These are phyloP conservation scores for Xestia c-nigrum DNA, from an alignment of 2,888 invertebrate genomes.

Conservation along the genomic window DNA sequence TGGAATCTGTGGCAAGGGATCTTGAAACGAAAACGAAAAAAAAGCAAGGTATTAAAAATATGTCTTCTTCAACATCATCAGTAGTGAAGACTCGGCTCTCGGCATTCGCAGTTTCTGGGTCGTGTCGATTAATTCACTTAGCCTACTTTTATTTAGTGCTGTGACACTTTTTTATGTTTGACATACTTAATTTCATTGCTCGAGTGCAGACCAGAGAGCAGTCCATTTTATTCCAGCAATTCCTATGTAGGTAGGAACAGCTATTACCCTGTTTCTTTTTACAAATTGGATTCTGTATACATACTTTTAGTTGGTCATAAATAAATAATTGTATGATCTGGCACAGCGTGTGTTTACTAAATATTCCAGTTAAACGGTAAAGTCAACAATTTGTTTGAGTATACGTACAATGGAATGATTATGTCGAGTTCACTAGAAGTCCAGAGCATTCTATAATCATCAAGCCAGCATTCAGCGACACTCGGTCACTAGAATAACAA, in stretches of 20 bases:
- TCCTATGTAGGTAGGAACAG: constrained; percentile 42
- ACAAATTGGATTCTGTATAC: constrained; percentile 29
- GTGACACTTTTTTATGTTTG: constrained; percentile 87
- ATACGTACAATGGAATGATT: constrained; percentile 56
- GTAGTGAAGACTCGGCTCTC: constrained; percentile 69
- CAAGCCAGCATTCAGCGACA: constrained; percentile 46
- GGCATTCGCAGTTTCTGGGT: constrained; percentile 84
- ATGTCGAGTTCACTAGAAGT: constrained; percentile 57
- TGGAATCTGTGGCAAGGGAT: constrained; percentile 9
- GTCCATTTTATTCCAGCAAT: constrained; percentile 70
- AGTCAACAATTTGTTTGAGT: constrained; percentile 51
- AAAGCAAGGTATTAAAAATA: constrained; percentile 56
- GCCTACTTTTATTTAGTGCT: constrained; percentile 87
- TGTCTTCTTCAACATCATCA: constrained; percentile 64
- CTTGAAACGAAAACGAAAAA: constrained; percentile 16
- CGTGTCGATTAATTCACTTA: constrained; percentile 88
- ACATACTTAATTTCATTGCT: constrained; percentile 84
- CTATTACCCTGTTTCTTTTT: constrained; percentile 36
- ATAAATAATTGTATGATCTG: constrained; percentile 41
- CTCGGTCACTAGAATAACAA: constrained; percentile 34
- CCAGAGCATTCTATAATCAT: constrained; percentile 43
- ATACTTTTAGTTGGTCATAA: constrained; percentile 21
- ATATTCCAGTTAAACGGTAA: constrained; percentile 52
- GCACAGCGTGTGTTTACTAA: constrained; percentile 50
- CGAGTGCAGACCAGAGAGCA: constrained; percentile 74